These are phyloP conservation scores for Tetramorium alpestre DNA, from an alignment of 1,140 invertebrate genomes.

Conservation along the genomic window DNA sequence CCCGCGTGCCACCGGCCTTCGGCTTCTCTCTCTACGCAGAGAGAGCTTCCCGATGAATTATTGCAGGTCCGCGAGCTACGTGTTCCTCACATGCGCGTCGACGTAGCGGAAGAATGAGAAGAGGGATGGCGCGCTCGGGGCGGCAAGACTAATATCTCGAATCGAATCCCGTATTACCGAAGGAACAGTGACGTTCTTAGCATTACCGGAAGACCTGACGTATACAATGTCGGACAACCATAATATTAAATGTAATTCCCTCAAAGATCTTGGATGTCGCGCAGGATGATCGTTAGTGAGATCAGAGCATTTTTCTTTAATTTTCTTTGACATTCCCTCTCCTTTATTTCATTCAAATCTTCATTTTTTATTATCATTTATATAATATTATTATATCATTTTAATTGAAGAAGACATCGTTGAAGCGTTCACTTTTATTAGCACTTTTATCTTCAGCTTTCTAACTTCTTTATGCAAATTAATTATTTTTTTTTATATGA, in stretches of 20 bases:
- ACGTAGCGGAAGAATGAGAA: slow-evolving; percentile 31
- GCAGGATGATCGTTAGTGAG: background rate
- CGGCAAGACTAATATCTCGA: slow-evolving; percentile 24
- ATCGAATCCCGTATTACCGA: background rate
- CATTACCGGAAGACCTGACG: background rate
- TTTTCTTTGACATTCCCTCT: background rate
- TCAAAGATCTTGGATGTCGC: background rate
- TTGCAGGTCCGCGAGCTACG: slow-evolving; percentile 35
- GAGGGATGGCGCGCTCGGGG: background rate
- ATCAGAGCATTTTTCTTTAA: background rate
- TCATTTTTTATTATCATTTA: background rate
- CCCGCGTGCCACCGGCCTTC: slow-evolving; percentile 71
- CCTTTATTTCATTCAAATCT: background rate
- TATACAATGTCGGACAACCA: background rate
- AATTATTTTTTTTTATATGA: background rate
- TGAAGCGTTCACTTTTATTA: background rate
- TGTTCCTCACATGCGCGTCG: background rate
- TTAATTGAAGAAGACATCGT: background rate
- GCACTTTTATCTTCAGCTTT: background rate
- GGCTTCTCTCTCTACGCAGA: slow-evolving; percentile 61
- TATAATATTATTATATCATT: background rate
- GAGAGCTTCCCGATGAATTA: slow-evolving; percentile 70
- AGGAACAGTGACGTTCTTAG: background rate
- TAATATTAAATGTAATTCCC: background rate
- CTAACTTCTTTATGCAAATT: background rate